Base-by-base conservation (phyloP, 2,797 vertebrate genomes). In the Fistularia tabacaria region DNA sequence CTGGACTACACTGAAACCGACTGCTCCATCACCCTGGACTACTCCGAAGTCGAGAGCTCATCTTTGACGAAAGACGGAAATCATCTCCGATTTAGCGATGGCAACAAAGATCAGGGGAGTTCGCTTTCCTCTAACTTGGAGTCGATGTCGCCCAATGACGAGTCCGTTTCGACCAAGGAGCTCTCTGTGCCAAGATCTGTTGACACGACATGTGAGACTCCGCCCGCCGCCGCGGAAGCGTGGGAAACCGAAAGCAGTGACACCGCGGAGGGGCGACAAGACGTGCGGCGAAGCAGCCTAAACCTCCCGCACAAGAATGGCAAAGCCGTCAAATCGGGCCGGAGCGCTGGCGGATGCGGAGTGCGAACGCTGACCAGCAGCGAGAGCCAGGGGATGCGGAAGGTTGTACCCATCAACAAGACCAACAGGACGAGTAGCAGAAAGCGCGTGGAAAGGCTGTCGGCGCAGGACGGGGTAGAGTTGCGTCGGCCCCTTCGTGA, bases 361-460 rank as follows among this genome's bases (percentile, higher is more conserved):
- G 84, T 93, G 46, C 90, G 94, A 66, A 93, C 85, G 7, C 73
- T 95, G 74, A 93, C 90, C 12, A 76, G 82, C 70, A 92, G 87
- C 0, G 96, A 98, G 82, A 94, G 74, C 14, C 93, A 94, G 74
- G 91, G 87, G 46, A 92, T 98, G 92, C 90, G 95, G 49, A 98
- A 95, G 66, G 93, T 98, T 3, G 93, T 98, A 40, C 95, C 95
- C 42, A 94, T 99, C 63, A 91, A 88, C 68, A 93, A 91, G 64
- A 79, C 89, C 1, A 89, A 74, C 51, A 87, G 92, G 72, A 77
- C 88, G 0, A 59, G 76, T 0, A 90, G 83, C 59, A 83, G 50
- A 15, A 95, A 90, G 75, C 87, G 87, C 54, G 59, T 79, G 0
- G 94, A 95, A 68, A 89, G 44, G 48, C 57, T 67, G 1, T 11